Conservation (phyloP, 2,797 vertebrate species). For the Stomatorhinus walkeri region DNA sequence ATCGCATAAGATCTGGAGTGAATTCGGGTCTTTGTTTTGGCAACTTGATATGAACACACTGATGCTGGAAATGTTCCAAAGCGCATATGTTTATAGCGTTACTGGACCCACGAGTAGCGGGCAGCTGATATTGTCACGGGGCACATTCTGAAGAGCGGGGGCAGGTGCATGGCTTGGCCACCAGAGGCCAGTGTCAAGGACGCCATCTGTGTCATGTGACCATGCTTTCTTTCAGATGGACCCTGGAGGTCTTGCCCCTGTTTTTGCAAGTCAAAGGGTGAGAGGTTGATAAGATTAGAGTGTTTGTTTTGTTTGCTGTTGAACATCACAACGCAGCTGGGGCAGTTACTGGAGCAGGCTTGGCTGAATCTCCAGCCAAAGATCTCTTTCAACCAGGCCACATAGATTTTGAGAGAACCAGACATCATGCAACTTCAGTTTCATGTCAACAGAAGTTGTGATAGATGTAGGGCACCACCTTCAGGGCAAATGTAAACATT, state of each 20-base stretch:
- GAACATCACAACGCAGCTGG: not conserved
- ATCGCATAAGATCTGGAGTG: not conserved
- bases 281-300: constrained; percentile 19
- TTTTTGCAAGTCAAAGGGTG: constrained; percentile 22
- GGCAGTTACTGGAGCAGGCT: no score
- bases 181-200: constrained; percentile 3
- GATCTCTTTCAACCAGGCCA: not conserved
- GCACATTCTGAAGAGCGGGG: not conserved
- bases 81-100: not conserved
- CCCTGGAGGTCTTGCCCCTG: not conserved
- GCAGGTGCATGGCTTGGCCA: not conserved
- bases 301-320: constrained; percentile 17
- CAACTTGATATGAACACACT: not conserved
- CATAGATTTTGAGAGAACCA: not conserved
- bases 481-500: not conserved
- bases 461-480: not conserved
- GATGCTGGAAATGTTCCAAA: not conserved
- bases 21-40: not conserved
- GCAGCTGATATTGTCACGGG: constrained; percentile 4
- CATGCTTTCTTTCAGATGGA: not conserved
- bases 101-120: not conserved
- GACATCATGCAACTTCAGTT: not conserved
- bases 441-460: not conserved
- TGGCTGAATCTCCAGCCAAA: not conserved
- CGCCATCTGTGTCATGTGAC: not conserved